Evolutionary conservation across 2,113 vertebrate genomes (phyloP).

Genomic region (Ciconia stormi): DNA sequence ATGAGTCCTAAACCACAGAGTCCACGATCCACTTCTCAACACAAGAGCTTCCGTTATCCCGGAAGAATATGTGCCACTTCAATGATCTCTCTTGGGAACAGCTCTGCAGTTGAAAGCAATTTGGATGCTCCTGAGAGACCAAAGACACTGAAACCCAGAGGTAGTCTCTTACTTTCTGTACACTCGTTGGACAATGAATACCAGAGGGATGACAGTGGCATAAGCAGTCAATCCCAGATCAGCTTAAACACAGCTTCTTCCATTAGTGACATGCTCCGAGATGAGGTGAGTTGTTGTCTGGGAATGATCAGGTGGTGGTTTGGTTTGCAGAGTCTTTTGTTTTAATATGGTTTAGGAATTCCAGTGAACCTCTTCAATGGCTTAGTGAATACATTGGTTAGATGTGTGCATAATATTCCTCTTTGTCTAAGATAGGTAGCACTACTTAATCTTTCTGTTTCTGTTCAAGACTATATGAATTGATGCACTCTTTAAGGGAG

Average conservation of each 20-base stretch:
- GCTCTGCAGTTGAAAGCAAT: slow-evolving; percentile 53
- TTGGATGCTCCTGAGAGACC: slow-evolving; percentile 73
- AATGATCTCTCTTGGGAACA: slow-evolving; percentile 75
- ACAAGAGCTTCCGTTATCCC: slow-evolving; percentile 62
- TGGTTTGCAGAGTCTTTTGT: not conserved
- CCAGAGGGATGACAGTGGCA: slow-evolving; percentile 70
- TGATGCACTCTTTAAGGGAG: not conserved
- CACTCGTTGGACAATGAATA: slow-evolving; percentile 68
- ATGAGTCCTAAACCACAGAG: slow-evolving; percentile 86
- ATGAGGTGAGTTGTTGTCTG: slow-evolving; percentile 79
- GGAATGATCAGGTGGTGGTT: not conserved
- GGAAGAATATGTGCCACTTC: slow-evolving; percentile 71
- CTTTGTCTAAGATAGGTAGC: not conserved
- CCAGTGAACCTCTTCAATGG: not conserved
- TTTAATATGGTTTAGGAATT: not conserved
- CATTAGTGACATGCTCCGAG: slow-evolving; percentile 62
- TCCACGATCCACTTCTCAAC: slow-evolving; percentile 67
- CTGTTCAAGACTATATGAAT: not conserved
- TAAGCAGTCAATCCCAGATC: slow-evolving; percentile 70
- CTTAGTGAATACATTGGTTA: not conserved
- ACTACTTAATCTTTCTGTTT: not conserved
- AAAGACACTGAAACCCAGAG: slow-evolving; percentile 76
- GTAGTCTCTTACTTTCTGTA: slow-evolving; percentile 73
- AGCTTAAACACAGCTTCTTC: slow-evolving; percentile 72
- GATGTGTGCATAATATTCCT: not conserved